Evolutionary conservation across 2,797 vertebrate species (phyloP).

Genomic region (Micrastur ruficollis): DNA sequence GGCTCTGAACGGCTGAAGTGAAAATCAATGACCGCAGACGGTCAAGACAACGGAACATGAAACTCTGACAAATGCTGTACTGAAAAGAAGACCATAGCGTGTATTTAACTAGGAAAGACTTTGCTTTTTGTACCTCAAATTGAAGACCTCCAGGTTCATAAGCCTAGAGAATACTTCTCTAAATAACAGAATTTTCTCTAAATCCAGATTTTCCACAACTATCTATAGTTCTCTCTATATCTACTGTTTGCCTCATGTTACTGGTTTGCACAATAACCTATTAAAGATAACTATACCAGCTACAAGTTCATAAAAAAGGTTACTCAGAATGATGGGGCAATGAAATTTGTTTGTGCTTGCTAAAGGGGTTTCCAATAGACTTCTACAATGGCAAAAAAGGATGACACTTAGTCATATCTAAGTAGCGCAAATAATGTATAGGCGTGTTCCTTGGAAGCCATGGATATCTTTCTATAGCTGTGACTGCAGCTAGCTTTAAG

Average conservation of each 20-base stretch:
- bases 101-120: background rate
- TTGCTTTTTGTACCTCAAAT: background rate
- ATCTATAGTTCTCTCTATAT: background rate
- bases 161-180: background rate
- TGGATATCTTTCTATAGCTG: background rate
- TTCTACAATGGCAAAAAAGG: background rate
- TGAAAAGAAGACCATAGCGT: background rate
- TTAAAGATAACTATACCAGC: background rate
- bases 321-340: background rate
- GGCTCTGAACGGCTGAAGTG: background rate
- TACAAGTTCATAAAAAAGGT: background rate
- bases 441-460: background rate
- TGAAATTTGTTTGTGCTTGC: background rate
- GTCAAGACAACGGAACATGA: background rate
- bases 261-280: background rate
- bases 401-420: background rate
- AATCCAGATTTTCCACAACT: background rate
- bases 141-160: background rate
- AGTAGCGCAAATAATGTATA: background rate
- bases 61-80: background rate
- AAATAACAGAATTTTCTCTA: background rate
- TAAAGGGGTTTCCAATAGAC: background rate
- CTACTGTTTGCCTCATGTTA: background rate
- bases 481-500: background rate
- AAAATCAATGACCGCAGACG: background rate